A percentile compares a stretch with the other conserved stretches of the same genome.
Evolutionary conservation across 2,797 vertebrate species (phyloP).

Genomic region (Pteronotus mesoamericanus): DNA sequence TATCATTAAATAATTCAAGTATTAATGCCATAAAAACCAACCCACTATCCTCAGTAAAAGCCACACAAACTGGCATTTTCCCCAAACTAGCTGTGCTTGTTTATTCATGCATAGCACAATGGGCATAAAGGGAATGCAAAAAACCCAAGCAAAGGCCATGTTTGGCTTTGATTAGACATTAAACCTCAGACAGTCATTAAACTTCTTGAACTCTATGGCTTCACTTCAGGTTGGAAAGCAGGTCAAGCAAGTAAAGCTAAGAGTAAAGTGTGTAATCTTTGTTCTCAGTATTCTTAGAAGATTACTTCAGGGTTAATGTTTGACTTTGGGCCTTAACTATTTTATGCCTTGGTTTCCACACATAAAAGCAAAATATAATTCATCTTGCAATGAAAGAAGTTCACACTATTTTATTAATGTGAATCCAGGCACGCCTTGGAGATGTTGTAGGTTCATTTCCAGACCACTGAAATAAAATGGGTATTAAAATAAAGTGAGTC

Average conservation of each 20-base stretch:
- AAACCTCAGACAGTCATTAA: slow-evolving; percentile 22
- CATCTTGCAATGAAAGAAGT: background rate
- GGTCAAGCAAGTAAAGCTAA: slow-evolving; percentile 15
- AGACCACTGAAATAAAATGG: background rate
- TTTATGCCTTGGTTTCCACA: background rate
- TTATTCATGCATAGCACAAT: background rate
- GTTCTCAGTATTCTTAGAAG: slow-evolving; percentile 38
- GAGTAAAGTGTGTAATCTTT: background rate
- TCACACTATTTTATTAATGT: background rate
- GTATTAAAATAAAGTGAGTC: background rate
- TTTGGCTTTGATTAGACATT: slow-evolving; percentile 32
- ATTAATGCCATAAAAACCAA: background rate
- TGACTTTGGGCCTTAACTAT: slow-evolving; percentile 48
- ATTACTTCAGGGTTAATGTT: slow-evolving; percentile 51
- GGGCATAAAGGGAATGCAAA: background rate
- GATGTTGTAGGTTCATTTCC: background rate
- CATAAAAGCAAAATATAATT: background rate
- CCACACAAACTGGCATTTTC: background rate
- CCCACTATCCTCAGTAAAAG: background rate
- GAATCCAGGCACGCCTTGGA: background rate
- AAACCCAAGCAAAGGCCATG: background rate
- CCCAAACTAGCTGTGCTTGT: background rate
- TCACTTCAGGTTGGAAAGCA: slow-evolving; percentile 36
- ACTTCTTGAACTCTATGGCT: slow-evolving; percentile 21
- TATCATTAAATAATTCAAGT: background rate